Base-by-base conservation (phyloP, 2,113 vertebrate genomes). In the Phycodurus eques region DNA sequence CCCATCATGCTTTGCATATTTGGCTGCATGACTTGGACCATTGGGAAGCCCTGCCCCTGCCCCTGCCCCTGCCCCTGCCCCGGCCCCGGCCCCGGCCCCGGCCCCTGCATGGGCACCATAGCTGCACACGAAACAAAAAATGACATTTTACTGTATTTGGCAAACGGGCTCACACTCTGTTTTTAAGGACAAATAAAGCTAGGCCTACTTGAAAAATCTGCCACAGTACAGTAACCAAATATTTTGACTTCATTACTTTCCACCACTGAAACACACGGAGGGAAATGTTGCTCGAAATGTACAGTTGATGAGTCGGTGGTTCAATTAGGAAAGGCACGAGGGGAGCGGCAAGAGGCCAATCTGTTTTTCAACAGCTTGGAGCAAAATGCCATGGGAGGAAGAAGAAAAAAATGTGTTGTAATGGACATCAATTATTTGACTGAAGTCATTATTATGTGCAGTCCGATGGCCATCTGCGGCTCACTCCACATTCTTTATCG, bases 1-100 rank as follows among this genome's bases (percentile, higher is more conserved):
- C 96, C 95, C 93, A 99, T 98, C 94, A 99, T 96, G 80, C 95
- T 93, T 76, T 97, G 97, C 93, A 98, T 95, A 68, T 94, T 98
- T 66, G 96, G 92, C 82, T 96, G 96, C 96, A 99, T 96, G 83
- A 98, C 94, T 11, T 94, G 94, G 77, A 98, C 94, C 94, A 99
- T 93, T 1, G 97, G 94, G 80, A 95, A 99, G 64, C 93, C 95
- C 82, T 92, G 92, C 62, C 92, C 91, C 31, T 89, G 92, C 56
- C 90, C 87, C 14, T 87, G 66, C 8, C n/a, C 89, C n/a, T 84
- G 86, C 3, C 74, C 81, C 12, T 83, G 84, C 19, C 85, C 84
- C 15, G 72, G 71, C 46, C 74, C 81, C 12, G 82, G 84, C 19
- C 85, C 84, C 15, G 72, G 71, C 46, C n/a, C n/a, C n/a, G 88